Evolutionary conservation across 2,113 vertebrate genomes (phyloP), one percentile per base, ranked within the genome.

Genomic region (Nerophis lumbriciformis): DNA sequence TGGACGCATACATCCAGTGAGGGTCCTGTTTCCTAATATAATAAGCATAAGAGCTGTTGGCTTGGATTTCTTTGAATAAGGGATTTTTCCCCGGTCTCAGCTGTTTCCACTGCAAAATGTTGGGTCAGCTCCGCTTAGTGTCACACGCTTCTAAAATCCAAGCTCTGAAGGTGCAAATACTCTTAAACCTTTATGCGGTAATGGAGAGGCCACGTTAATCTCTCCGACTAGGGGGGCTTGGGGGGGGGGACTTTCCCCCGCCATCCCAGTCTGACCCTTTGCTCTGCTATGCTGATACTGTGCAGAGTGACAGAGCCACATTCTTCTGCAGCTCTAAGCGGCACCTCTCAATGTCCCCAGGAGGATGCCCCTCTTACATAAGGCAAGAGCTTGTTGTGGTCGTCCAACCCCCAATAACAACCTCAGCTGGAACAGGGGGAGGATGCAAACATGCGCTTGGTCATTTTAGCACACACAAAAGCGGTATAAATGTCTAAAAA

Each of bases 81-180:
- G n/a, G 5, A 36, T 66, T 62, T 44, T 28, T 28, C 56, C 48
- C 51, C 51, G 66, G 38, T 60, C 28, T 73, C 60, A 59, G 77
- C 69, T 51, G 72, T 80, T 65, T 59, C 59, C 71, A 63, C 69
- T 71, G 63, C 69, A 85, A 85, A 88, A 78, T 83, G 82, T 88
- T 79, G 63, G 81, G 84, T 84, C 85, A 85, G 81, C 81, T 76
- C 74, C 56, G 72, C 79, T 80, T 87, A 86, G 83, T 86, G 82
- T 88, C 84, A 85, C 65, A 80, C 78, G 81, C 76, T 71, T 82
- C 83, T 78, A 81, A 88, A 85, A 84, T 76, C 77, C 77, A 13
- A 51, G 68, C 75, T 80, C 78, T 82, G 71, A 83, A 83, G 84
- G 83, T 77, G 68, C 78, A 76, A 76, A 75, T 80, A 73, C 80